Evolutionary conservation across 2,113 vertebrate genomes (phyloP).

Genomic region (Periophthalmus modestus): DNA sequence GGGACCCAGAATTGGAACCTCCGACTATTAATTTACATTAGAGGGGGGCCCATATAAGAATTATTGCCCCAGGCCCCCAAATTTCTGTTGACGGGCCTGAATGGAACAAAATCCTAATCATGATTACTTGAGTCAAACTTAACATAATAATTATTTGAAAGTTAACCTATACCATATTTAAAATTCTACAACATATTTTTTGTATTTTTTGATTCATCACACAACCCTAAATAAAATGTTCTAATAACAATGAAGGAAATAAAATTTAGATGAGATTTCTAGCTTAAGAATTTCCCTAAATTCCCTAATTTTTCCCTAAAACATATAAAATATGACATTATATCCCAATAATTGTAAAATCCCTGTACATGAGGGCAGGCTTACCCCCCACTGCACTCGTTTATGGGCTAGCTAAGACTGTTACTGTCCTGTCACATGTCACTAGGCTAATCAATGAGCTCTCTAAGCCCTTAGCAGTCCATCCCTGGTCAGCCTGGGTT

Average conservation of each 20-base stretch:
- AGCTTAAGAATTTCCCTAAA: too few relatives aligned
- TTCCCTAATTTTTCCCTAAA: too few relatives aligned
- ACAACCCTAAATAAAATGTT: too few relatives aligned
- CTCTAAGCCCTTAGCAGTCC: slow-evolving; percentile 55
- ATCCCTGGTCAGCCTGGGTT: slow-evolving; percentile 54
- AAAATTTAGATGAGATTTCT: neutral
- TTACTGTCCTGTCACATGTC: slow-evolving; percentile 47
- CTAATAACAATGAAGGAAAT: too few relatives aligned
- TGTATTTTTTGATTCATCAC: too few relatives aligned
- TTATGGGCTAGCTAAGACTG: slow-evolving; percentile 38
- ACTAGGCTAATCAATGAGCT: slow-evolving; percentile 67
- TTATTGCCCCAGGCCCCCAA: too few relatives aligned
- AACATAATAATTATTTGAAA: neutral
- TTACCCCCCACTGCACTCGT: neutral
- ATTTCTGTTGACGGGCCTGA: too few relatives aligned
- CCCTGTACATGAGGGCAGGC: neutral
- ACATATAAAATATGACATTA: neutral
- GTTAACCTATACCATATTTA: neutral
- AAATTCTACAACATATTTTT: too few relatives aligned
- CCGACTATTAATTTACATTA: too few relatives aligned
- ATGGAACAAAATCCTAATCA: neutral
- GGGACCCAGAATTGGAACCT: too few relatives aligned
- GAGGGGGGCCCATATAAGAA: too few relatives aligned
- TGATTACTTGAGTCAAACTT: neutral
- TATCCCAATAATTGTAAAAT: neutral